These are phyloP conservation scores for Auanema sp. DNA, from an alignment of 2,888 invertebrate genomes.

Conservation along the genomic window DNA sequence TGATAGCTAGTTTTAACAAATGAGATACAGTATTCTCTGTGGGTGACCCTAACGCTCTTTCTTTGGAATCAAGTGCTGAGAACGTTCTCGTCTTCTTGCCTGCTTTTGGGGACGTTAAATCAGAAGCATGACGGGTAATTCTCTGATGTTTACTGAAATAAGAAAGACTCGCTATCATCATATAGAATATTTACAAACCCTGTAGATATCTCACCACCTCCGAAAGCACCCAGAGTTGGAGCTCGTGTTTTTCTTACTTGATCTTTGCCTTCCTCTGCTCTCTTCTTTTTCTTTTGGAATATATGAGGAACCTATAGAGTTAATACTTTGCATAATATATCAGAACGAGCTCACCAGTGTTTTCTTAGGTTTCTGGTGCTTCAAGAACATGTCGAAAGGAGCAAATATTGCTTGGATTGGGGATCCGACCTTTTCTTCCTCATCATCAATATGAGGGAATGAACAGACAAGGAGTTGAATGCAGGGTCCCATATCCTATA, in stretches of 20 bases:
- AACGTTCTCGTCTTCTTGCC: too few species aligned
- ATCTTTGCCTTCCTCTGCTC: not conserved
- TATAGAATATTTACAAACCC: too few species aligned
- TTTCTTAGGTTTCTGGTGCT: slow-evolving; percentile 5
- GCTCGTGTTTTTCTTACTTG: not conserved
- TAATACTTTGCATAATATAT: not conserved
- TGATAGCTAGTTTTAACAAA: too few species aligned
- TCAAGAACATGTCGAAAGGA: not conserved
- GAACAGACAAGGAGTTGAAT: slow-evolving; percentile 35
- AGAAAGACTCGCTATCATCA: too few species aligned
- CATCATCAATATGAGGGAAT: slow-evolving; percentile 22
- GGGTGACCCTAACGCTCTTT: too few species aligned
- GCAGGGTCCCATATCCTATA: slow-evolving; percentile 32
- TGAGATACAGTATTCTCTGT: too few species aligned
- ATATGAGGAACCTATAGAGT: not conserved
- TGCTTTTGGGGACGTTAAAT: too few species aligned
- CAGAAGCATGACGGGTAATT: too few species aligned
- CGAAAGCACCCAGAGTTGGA: slow-evolving; percentile 1
- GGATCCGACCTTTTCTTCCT: not conserved
- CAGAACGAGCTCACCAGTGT: not conserved
- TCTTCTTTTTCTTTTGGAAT: not conserved
- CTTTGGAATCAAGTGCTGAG: too few species aligned
- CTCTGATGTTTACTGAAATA: too few species aligned
- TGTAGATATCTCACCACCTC: not conserved
- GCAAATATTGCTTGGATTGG: not conserved